phyloP scores from a whole-genome alignment of 2,113 vertebrate genomes.

The Gadus chalcogrammus region DNA sequence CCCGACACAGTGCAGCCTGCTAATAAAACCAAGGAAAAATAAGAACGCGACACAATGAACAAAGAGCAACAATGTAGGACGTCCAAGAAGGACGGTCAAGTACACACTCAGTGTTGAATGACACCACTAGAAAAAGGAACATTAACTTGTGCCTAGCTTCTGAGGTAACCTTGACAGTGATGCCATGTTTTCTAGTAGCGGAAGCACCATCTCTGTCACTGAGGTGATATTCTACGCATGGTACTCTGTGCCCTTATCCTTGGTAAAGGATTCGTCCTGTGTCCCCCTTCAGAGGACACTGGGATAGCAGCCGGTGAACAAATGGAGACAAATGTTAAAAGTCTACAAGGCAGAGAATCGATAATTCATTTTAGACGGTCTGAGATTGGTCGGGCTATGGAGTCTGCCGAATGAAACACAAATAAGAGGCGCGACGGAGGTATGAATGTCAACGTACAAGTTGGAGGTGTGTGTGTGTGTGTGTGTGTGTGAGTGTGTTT shows the following conservation, averaged over 20 bases:
- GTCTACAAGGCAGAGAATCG: conserved; percentile 36
- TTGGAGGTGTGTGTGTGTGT: conserved; percentile 26
- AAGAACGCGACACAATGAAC: too few relatives aligned
- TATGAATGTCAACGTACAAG: conserved; percentile 44
- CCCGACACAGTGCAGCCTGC: too few relatives aligned
- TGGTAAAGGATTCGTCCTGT: conserved; percentile 31
- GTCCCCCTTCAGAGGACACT: conserved; percentile 22
- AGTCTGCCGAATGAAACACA: conserved; percentile 31
- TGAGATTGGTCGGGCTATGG: conserved; percentile 27
- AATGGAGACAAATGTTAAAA: conserved; percentile 44
- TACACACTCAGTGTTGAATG: too few relatives aligned
- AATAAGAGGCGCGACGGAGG: conserved; percentile 39
- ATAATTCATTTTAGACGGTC: conserved; percentile 61
- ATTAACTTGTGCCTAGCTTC: too few relatives aligned
- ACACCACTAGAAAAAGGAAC: too few relatives aligned
- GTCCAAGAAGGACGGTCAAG: too few relatives aligned
- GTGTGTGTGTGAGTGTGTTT: background rate
- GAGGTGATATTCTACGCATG: too few relatives aligned
- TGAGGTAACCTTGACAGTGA: too few relatives aligned
- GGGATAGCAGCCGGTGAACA: conserved; percentile 53
- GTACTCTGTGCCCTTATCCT: background rate
- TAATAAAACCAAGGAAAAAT: too few relatives aligned
- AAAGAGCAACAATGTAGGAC: too few relatives aligned
- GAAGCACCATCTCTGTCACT: too few relatives aligned
- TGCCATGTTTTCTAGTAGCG: too few relatives aligned